These are phyloP conservation scores for Anguilla marmorata DNA, from an alignment of 2,797 vertebrate genomes.

Conservation along the genomic window DNA sequence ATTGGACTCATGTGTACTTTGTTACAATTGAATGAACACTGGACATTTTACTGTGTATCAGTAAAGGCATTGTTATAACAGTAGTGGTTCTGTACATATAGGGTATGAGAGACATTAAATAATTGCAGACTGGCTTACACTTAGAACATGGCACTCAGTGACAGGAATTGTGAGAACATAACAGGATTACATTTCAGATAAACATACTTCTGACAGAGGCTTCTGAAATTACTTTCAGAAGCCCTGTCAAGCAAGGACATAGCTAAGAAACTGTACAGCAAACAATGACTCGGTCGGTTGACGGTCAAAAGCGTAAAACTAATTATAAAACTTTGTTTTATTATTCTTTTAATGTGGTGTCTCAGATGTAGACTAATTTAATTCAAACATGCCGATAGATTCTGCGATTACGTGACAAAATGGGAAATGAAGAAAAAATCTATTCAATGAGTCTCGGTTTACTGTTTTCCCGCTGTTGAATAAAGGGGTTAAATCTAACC, in stretches of 20 bases:
- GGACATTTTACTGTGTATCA: background rate
- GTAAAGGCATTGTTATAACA: background rate
- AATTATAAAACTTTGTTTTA: background rate
- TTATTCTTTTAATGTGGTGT: background rate
- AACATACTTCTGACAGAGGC: background rate
- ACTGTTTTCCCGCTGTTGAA: background rate
- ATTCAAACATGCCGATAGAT: background rate
- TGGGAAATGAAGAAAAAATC: background rate
- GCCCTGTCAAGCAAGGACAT: background rate
- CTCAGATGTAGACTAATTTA: background rate
- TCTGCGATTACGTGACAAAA: background rate
- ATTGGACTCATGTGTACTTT: too few species aligned
- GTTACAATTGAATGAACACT: too few species aligned
- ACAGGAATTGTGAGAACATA: background rate
- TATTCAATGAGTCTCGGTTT: background rate
- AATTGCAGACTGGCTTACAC: background rate
- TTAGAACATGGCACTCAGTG: background rate
- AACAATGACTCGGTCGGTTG: background rate
- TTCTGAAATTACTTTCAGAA: background rate
- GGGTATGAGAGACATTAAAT: background rate
- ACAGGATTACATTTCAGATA: background rate
- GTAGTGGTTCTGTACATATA: background rate
- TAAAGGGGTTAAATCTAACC: conserved; percentile 15
- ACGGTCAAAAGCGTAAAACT: background rate
- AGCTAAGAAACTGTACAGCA: background rate